A percentile compares a stretch with the other conserved stretches of the same genome.
phyloP scores from a whole-genome alignment of 1,140 invertebrate species.

The Caligus rogercresseyi region DNA sequence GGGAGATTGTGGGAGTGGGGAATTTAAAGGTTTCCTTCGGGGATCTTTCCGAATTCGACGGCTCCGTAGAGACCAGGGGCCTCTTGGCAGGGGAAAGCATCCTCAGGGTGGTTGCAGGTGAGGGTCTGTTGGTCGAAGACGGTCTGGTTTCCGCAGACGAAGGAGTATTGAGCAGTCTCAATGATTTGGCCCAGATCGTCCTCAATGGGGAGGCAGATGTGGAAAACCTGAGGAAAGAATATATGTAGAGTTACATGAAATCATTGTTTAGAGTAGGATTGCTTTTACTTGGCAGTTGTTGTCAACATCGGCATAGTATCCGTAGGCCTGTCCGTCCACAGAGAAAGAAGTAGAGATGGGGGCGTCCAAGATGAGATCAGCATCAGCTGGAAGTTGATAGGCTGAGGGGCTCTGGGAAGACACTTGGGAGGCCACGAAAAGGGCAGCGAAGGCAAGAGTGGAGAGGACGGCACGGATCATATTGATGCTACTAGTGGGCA shows the following conservation, averaged over 20 bases:
- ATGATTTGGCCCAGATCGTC: slow-evolving; percentile 37
- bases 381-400: slow-evolving; percentile 3
- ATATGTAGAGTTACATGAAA: not conserved
- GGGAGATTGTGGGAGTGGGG: no score
- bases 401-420: not conserved
- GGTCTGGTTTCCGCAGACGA: slow-evolving; percentile 28
- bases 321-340: slow-evolving; percentile 27
- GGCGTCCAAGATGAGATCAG: not conserved
- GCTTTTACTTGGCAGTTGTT: slow-evolving; percentile 36
- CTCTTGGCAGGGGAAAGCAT: slow-evolving; percentile 26
- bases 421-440: not conserved
- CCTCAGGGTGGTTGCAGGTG: slow-evolving; percentile 26
- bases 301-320: slow-evolving; percentile 30
- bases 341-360: slow-evolving; percentile 28
- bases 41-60: slow-evolving; percentile 21
- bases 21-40: slow-evolving; percentile 8
- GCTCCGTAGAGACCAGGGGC: slow-evolving; percentile 23
- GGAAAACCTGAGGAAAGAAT: slow-evolving; percentile 48
- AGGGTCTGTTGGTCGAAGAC: slow-evolving; percentile 28
- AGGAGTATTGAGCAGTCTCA: slow-evolving; percentile 27
- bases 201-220: slow-evolving; percentile 52
- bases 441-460: not conserved
- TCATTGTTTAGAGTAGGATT: slow-evolving; percentile 37
- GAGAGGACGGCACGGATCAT: no score
- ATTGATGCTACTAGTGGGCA: no score